phyloP scores from a whole-genome alignment of 2,888 invertebrate genomes.

The Boloria selene region DNA sequence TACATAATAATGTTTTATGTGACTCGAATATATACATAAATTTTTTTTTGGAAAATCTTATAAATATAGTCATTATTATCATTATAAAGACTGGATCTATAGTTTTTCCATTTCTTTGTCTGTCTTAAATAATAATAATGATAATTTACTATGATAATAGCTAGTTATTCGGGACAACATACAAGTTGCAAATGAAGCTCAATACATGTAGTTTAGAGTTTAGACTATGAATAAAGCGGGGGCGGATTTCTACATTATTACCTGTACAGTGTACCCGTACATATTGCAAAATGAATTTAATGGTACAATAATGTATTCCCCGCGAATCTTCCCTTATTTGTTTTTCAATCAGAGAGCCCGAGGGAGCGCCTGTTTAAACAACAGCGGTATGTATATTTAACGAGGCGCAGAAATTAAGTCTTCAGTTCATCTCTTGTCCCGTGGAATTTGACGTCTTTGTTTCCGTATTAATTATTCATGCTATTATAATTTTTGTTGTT shows the following conservation, averaged over 20 bases:
- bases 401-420: constrained; percentile 74
- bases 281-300: constrained; percentile 51
- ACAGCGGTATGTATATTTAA: constrained; percentile 70
- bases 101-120: no score
- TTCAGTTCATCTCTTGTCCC: constrained; percentile 44
- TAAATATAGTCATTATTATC: no score
- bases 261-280: constrained; percentile 7
- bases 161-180: no score
- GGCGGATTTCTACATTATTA: neutral
- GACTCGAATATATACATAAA: no score
- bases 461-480: constrained; percentile 16
- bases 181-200: no score
- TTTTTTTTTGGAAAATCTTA: no score
- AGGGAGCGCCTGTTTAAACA: constrained; percentile 63
- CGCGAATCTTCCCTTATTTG: constrained; percentile 76
- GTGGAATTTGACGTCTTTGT: constrained; percentile 24
- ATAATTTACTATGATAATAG: no score
- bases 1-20: no score
- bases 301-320: constrained; percentile 78
- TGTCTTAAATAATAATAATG: no score
- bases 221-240: no score
- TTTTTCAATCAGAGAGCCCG: constrained; percentile 78
- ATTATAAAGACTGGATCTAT: no score
- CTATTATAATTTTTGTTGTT: neutral
- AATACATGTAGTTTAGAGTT: no score